These are phyloP conservation scores for Lordiphosa clarofinis DNA, from an alignment of 1,140 invertebrate genomes.

Conservation along the genomic window DNA sequence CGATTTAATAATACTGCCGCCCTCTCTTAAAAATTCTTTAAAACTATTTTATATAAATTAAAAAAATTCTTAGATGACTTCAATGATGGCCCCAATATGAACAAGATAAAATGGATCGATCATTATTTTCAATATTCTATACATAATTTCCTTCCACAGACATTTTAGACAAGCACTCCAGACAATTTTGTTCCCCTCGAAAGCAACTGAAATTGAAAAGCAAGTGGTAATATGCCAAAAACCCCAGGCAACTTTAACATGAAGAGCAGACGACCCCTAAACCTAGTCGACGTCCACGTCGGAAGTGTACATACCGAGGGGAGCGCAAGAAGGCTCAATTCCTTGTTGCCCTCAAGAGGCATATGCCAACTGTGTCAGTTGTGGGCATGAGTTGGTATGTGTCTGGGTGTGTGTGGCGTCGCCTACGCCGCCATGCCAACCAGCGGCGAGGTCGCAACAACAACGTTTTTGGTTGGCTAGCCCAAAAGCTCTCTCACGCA, in stretches of 20 bases:
- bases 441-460: constrained; percentile 69
- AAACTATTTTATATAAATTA: too few species aligned
- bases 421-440: constrained; percentile 69
- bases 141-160: constrained; percentile 12
- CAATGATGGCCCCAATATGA: too few species aligned
- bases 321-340: neutral
- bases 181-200: constrained; percentile 1
- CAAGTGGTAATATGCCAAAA: constrained; percentile 62
- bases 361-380: constrained; percentile 66
- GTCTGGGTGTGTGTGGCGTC: constrained; percentile 5
- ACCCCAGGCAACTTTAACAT: constrained; percentile 33
- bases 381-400: constrained; percentile 26
- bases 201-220: constrained; percentile 56
- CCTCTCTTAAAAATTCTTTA: too few species aligned
- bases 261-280: constrained; percentile 16
- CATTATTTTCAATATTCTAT: too few species aligned
- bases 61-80: too few species aligned
- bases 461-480: constrained; percentile 75
- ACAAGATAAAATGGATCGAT: too few species aligned
- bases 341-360: constrained; percentile 18
- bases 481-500: constrained; percentile 50
- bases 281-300: neutral
- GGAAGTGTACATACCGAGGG: neutral
- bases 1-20: too few species aligned
- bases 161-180: constrained; percentile 8